phyloP scores from a whole-genome alignment of 2,113 vertebrate genomes.

The Mormoops blainvillei region DNA sequence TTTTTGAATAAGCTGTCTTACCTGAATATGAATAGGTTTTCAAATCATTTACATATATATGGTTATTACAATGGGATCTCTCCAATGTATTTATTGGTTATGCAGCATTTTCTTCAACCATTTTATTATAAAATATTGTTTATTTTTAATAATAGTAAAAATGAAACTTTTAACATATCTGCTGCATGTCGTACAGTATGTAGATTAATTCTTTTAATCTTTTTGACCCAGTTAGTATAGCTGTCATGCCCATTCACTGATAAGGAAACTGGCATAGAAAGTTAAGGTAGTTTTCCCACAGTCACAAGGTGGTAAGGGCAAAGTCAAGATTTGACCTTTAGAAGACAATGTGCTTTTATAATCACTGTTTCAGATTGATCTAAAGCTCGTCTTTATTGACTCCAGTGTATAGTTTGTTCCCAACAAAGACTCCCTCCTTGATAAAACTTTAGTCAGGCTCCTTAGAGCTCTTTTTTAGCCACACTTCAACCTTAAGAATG shows the following conservation, averaged over 20 bases:
- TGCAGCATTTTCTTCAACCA: neutral
- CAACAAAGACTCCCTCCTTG: neutral
- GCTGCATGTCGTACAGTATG: neutral
- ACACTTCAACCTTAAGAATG: neutral
- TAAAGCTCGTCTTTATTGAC: neutral
- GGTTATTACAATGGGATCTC: neutral
- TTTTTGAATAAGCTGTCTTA: neutral
- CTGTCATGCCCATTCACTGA: neutral
- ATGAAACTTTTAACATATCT: neutral
- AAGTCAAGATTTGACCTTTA: neutral
- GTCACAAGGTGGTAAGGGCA: neutral
- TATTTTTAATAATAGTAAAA: neutral
- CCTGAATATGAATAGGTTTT: neutral
- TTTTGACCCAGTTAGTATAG: neutral
- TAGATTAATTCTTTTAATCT: neutral
- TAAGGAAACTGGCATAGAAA: neutral
- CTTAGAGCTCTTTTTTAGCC: neutral
- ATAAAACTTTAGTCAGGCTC: neutral
- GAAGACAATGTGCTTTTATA: neutral
- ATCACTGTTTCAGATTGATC: neutral
- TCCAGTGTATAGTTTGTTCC: neutral
- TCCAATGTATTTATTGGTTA: neutral
- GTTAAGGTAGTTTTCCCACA: fast-evolving
- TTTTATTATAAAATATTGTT: neutral
- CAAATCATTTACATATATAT: neutral